phyloP scores from a whole-genome alignment of 2,888 invertebrate genomes.

The Melieria crassipennis region DNA sequence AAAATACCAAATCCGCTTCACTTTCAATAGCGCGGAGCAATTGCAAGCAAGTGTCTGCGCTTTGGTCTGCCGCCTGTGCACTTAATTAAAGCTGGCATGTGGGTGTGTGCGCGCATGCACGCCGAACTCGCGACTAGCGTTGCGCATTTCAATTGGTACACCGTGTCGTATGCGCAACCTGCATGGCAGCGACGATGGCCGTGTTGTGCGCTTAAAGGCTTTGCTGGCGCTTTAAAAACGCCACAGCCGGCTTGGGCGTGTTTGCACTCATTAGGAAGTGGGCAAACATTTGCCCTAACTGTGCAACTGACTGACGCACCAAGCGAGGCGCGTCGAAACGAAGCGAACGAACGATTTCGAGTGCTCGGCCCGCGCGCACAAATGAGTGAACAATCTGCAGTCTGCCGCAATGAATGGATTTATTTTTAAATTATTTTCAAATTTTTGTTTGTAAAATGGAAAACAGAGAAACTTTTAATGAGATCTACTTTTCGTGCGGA shows the following conservation, averaged over 20 bases:
- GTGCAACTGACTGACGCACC: conserved; percentile 17
- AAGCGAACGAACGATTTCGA: too few species aligned
- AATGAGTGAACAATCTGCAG: too few species aligned
- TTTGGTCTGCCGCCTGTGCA: neutral
- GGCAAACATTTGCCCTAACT: conserved; percentile 17
- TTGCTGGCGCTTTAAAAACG: conserved; percentile 5
- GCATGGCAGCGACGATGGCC: neutral
- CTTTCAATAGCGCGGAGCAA: conserved; percentile 11
- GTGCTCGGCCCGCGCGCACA: too few species aligned
- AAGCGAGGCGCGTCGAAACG: conserved; percentile 4
- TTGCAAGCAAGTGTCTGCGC: neutral
- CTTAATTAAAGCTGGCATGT: conserved; percentile 7
- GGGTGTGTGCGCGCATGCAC: neutral
- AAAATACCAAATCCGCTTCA: conserved; percentile 21
- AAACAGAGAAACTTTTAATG: too few species aligned
- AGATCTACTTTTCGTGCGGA: too few species aligned
- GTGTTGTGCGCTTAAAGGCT: neutral
- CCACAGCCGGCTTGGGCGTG: neutral
- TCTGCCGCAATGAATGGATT: too few species aligned
- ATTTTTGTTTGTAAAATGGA: too few species aligned
- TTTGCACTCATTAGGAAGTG: conserved; percentile 25
- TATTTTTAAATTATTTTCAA: too few species aligned
- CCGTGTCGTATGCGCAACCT: neutral
- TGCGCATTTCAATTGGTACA: neutral
- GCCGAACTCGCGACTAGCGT: neutral